Conservation (phyloP, 2,888 invertebrate genomes). For the Drosophila anomalata region DNA sequence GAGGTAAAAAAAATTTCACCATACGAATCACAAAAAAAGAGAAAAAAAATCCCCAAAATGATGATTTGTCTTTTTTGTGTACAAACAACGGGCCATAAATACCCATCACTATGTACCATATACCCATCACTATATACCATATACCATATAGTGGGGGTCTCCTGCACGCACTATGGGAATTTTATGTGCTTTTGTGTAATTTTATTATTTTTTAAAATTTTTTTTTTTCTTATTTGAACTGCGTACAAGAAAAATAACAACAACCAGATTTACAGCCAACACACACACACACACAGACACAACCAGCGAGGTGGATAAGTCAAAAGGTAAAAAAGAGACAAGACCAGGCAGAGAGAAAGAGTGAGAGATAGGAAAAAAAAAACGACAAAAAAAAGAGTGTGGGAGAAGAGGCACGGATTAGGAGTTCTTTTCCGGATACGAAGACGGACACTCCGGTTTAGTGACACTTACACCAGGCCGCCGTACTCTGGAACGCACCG, state of each 20-base stretch:
- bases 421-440: neutral
- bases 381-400: neutral
- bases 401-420: neutral
- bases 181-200: constrained; percentile 4
- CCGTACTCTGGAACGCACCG: constrained; percentile 56
- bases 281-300: constrained; percentile 18
- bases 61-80: neutral
- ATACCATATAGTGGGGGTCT: too few species aligned
- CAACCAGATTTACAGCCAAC: constrained; percentile 41
- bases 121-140: too few species aligned
- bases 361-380: neutral
- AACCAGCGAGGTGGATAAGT: constrained; percentile 15
- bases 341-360: constrained; percentile 1
- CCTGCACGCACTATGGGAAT: constrained; percentile 10
- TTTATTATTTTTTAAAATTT: constrained; percentile 11
- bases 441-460: neutral
- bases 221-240: constrained; percentile 14
- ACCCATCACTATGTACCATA: too few species aligned
- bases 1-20: constrained; percentile 70
- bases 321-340: constrained; percentile 9
- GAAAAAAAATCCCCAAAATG: neutral
- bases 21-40: constrained; percentile 43
- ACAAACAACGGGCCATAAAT: too few species aligned
- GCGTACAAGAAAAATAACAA: constrained; percentile 40
- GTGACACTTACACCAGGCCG: constrained; percentile 62